Evolutionary conservation across 2,113 vertebrate species (phyloP).

Genomic region (Ceyx margarethae): DNA sequence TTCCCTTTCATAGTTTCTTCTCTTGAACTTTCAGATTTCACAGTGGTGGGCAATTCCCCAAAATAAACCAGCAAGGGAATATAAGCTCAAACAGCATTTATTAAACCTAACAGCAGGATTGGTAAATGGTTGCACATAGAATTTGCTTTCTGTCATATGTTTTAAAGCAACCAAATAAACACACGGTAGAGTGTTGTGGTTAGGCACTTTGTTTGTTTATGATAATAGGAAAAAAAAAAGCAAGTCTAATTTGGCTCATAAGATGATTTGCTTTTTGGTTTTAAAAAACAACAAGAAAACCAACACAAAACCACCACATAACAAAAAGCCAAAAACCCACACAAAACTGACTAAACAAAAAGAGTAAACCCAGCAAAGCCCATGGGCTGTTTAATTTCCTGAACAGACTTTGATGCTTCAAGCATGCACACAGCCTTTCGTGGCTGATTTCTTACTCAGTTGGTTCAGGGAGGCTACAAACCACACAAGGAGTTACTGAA

Average conservation of each 20-base stretch:
- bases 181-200: not conserved
- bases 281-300: not conserved
- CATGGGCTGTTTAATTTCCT: not conserved
- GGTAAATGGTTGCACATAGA: not conserved
- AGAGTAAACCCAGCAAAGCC: not conserved
- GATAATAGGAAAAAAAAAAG: not conserved
- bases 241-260: not conserved
- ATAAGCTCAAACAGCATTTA: conserved; percentile 31
- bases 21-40: conserved; percentile 51
- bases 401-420: not conserved
- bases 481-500: not conserved
- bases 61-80: conserved; percentile 18
- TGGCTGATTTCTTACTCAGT: not conserved
- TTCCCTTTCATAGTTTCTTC: conserved; percentile 50
- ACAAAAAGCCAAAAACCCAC: not conserved
- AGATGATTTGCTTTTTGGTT: not conserved
- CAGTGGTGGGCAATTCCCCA: not conserved
- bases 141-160: not conserved
- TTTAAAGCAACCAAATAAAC: not conserved
- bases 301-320: not conserved
- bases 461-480: not conserved
- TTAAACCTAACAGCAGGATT: not conserved
- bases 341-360: not conserved
- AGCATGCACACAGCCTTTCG: not conserved
- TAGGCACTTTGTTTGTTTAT: not conserved